These are phyloP conservation scores for Mya arenaria DNA, from an alignment of 1,140 invertebrate genomes.

Conservation along the genomic window DNA sequence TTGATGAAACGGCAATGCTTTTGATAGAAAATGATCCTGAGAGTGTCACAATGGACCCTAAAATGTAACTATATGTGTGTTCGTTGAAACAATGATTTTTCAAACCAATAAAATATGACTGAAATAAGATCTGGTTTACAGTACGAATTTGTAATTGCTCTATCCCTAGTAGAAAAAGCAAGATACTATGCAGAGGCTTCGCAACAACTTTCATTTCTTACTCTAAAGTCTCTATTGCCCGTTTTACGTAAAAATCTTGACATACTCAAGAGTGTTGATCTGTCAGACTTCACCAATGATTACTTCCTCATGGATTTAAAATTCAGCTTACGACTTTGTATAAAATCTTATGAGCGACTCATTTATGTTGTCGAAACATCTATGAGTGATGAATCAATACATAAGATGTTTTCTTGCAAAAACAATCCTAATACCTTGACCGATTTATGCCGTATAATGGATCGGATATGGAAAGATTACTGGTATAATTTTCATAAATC, in stretches of 20 bases:
- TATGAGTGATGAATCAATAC: neutral
- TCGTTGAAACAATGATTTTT: no score
- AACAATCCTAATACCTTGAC: neutral
- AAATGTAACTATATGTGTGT: no score
- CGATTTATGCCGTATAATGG: neutral
- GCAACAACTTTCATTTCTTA: neutral
- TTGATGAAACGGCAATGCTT: no score
- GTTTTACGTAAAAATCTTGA: neutral
- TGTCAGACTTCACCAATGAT: neutral
- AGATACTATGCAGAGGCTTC: neutral
- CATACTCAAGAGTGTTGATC: neutral
- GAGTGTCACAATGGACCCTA: no score
- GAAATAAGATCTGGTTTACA: neutral
- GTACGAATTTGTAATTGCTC: neutral
- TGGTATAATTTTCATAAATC: neutral
- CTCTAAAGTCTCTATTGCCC: neutral
- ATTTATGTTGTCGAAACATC: neutral
- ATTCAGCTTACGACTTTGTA: neutral
- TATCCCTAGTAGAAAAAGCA: neutral
- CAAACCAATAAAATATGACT: no score
- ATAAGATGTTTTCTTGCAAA: neutral
- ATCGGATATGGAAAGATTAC: constrained; percentile 5
- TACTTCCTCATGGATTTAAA: constrained; percentile 16
- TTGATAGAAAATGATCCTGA: no score
- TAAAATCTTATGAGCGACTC: neutral